Base-by-base conservation (phyloP, 2,113 vertebrate species). In the Uropsilus gracilis region DNA sequence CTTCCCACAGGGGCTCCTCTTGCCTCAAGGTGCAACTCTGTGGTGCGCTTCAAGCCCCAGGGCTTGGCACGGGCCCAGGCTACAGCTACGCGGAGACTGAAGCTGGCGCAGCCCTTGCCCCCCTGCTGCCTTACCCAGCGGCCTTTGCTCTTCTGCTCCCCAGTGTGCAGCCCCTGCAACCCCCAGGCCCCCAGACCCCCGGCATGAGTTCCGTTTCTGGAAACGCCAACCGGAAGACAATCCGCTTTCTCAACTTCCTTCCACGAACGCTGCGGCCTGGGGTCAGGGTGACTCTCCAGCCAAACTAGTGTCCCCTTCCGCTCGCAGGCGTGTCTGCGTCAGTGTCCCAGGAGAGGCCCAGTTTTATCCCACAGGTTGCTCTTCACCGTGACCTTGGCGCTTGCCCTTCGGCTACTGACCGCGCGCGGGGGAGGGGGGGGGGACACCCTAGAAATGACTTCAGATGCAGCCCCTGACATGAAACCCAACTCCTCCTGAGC, bases 361-460 rank as follows among this genome's bases (percentile, higher is more conserved):
- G 78, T 78, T 78, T 73, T 53, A 78, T 55, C 44, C 16, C 13
- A 73, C 75, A 84, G 24, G 13, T 48, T 89, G 63, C 34, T 86
- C 64, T 82, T 95, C 55, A 73, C 86, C 71, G 39, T 73, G 80
- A 68, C 20, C 13, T 61, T 24, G 64, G 5, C 32, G 39, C 9
- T 44, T 91, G 63, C 80, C 12, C 12, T 18, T 48, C 26, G 75
- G 39, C 64, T 86, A 68, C 50, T 55, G 53, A 63, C 61, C n/a
- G 50, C 24, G n/a, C n/a, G n/a, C n/a, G n/a, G n/a, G n/a, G n/a
- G n/a, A n/a, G n/a, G n/a, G n/a, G n/a, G n/a, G n/a, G n/a, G n/a
- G n/a, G n/a, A n/a, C n/a, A n/a, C n/a, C n/a, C n/a, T n/a, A 76
- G 46, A 78, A 91, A 95, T 55, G 64, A 91, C 76, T 86, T 34